Evolutionary conservation across 2,797 vertebrate species (phyloP), one percentile per base, ranked within the genome.

Genomic region (Galaxias olidus): DNA sequence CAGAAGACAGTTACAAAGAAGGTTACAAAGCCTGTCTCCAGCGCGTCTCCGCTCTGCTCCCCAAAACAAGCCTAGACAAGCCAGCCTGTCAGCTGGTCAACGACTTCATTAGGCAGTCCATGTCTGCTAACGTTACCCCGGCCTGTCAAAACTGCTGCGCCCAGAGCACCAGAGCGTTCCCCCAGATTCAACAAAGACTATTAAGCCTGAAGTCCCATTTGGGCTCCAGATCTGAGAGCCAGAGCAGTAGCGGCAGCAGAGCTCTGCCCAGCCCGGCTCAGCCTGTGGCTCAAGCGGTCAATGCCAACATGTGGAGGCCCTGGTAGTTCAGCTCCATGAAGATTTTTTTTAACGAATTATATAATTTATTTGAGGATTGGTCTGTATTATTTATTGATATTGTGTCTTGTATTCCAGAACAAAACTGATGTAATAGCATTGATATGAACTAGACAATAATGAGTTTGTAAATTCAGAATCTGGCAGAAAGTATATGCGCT

Each of bases 1-100:
- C 88, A 6, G 30, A 62, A 9, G 90, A 93, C 59, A 87, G 88
- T 68, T 95, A 93, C 87, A 83, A 59, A 8, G 93, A 95, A 5
- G 95, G 95, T 14, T 95, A 93, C 74, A 88, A 85, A 61, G 87
- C 93, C 52, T 96, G 94, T 70, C 83, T 96, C n/a, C 90, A 92
- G 49, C 91, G 89, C 66, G 91, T 94, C 63, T 84, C 90, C 0
- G 69, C 81, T 9, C 76, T 93, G 63, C 83, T 96, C 40, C 90
- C 91, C 0, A 84, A 90, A 65, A 91, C 76, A 3, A 76, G 66
- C 43, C 74, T 94, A 79, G 89, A 89, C 47, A 83, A 80, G 0
- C 87, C 91, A 0, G 75, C 90, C n/a, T 83, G 88, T 71, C 74
- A 71, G 42, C 85, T 86, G 17, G 80, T 95, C 4, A 79, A 84